Base-by-base conservation (phyloP, 2,888 invertebrate genomes). In the Ctenicera cuprea region DNA sequence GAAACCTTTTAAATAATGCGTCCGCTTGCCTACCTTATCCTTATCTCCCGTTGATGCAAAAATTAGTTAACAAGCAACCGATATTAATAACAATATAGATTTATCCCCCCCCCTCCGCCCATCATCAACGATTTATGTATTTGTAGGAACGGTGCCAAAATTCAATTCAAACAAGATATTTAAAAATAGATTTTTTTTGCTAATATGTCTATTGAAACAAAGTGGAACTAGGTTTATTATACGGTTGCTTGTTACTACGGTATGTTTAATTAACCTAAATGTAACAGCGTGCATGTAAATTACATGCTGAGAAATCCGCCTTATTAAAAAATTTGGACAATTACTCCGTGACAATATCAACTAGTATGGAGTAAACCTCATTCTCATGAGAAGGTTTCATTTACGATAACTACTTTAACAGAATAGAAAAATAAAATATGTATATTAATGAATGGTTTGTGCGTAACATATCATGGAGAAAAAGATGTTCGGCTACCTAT, bases 241-340 rank as follows among this genome's bases (percentile, higher is more conserved):
- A 33, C 7, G 33, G 33, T 9, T 26, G 26, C 26, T 26, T 26
- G 26, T 26, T n/a, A n/a, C n/a, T 26, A 41, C 11, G 7, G 11
- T 41, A 11, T 41, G 41, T n/a, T 11, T n/a, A 16, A 14, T 43
- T 43, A 43, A 43, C 43, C 43, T 8, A 43, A 12, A 43, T 43
- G n/a, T 14, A 43, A n/a, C n/a, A n/a, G n/a, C n/a, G 14, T 43
- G 14, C 14, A 48, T 16, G 48, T 11, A 5, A 4, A 20, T n/a
- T n/a, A 8, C 18, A 16, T 11, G 18, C 16, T 16, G 18, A 48
- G 18, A 48, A 18, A 20, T 20, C 20, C 11, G 9, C 16, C 20
- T 45, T 45, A 14, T 45, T 45, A 45, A 45, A 41, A 41, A 8
- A 48, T 48, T 48, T 48, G 48, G 48, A 16, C 48, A 48, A 48